These are phyloP conservation scores for Platichthys stellatus DNA, from an alignment of 2,113 vertebrate genomes.

Conservation along the genomic window DNA sequence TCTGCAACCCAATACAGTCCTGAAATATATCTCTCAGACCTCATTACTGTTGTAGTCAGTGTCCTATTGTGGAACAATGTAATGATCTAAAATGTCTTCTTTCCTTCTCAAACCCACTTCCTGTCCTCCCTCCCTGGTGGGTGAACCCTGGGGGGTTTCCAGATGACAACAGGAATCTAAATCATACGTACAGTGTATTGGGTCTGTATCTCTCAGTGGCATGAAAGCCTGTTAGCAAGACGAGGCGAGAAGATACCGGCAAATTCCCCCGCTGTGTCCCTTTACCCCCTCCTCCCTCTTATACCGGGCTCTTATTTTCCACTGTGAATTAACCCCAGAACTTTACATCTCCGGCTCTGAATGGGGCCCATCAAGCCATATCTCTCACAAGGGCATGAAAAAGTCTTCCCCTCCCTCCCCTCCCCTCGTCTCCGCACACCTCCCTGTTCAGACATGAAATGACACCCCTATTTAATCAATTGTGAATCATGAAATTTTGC, in stretches of 20 bases:
- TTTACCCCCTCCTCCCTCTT: conserved; percentile 32
- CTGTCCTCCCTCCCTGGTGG: not conserved
- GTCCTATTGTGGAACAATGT: not conserved
- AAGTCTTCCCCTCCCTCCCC: conserved; percentile 10
- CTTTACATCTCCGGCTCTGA: conserved; percentile 65
- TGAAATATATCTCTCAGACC: not conserved
- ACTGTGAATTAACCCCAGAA: conserved; percentile 56
- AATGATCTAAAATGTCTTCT: not conserved
- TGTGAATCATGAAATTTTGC: conserved; percentile 82
- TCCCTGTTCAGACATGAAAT: conserved; percentile 79
- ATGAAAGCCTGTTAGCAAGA: conserved; percentile 55
- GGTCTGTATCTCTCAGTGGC: conserved; percentile 41
- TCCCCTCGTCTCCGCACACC: conserved; percentile 45
- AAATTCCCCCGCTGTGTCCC: conserved; percentile 33
- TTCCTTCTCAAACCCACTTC: conserved; percentile 4
- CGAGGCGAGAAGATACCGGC: conserved; percentile 54
- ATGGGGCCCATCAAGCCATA: conserved; percentile 67
- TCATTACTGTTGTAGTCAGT: not conserved
- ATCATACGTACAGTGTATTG: conserved; percentile 52
- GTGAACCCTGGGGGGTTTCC: conserved; percentile 52
- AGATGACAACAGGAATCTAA: conserved; percentile 64
- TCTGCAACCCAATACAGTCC: conserved; percentile 6
- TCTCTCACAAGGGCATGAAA: conserved; percentile 75
- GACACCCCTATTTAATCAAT: conserved; percentile 82
- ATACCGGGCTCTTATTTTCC: conserved; percentile 48